Evolutionary conservation across 2,797 vertebrate species (phyloP).

Genomic region (Borostomias antarcticus): DNA sequence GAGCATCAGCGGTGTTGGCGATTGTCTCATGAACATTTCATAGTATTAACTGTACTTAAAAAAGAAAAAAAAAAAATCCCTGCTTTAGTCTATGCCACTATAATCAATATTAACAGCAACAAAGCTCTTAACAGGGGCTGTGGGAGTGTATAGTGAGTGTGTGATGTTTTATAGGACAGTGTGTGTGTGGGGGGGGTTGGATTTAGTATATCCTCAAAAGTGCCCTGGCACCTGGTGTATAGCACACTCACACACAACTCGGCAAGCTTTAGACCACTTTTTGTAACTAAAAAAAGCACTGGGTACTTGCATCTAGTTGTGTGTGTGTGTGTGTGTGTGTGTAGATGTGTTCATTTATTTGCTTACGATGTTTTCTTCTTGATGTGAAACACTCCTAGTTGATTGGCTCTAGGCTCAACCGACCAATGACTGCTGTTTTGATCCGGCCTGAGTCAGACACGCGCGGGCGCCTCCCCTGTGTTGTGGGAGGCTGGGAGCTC

Average conservation of each 20-base stretch:
- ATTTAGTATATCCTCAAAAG: not conserved
- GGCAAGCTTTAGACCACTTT: not conserved
- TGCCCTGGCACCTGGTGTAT: not conserved
- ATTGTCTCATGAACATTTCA: no score
- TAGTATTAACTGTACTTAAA: constrained; percentile 14
- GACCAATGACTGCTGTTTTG: not conserved
- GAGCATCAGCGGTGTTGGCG: no score
- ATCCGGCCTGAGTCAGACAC: not conserved
- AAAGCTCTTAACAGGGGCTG: not conserved
- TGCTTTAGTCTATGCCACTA: constrained; percentile 48
- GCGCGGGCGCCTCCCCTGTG: not conserved
- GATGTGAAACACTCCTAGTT: not conserved
- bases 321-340: constrained; percentile 7
- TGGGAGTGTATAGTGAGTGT: not conserved
- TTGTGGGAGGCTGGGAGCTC: constrained; percentile 8
- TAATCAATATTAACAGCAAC: constrained; percentile 20
- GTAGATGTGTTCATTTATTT: constrained; percentile 14
- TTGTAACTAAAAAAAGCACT: not conserved
- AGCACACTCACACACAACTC: not conserved
- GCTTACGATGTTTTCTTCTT: not conserved
- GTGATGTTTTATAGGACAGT: not conserved
- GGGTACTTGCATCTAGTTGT: constrained; percentile 24
- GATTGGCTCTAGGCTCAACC: not conserved
- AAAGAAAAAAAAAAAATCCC: no score
- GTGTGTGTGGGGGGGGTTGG: not conserved